Conservation (phyloP, 2,888 invertebrate genomes). For the Hydrotaea diabolus region DNA sequence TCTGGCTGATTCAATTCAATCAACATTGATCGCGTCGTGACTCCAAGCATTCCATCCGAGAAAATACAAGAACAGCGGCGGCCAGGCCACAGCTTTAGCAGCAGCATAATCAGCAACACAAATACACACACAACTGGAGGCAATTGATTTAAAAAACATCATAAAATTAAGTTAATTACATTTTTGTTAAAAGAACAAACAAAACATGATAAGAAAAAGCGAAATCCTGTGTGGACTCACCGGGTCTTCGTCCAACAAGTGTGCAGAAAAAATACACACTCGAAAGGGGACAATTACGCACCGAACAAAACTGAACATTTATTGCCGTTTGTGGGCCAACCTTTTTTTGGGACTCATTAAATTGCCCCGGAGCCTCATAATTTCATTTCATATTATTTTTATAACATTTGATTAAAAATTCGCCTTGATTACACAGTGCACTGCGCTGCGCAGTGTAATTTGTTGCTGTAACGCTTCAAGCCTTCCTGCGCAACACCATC, state of each 20-base stretch:
- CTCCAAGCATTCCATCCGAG: slow-evolving; percentile 51
- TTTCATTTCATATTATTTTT: slow-evolving; percentile 51
- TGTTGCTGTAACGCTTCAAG: slow-evolving; percentile 51
- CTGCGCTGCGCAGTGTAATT: slow-evolving; percentile 13
- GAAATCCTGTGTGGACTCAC: not conserved
- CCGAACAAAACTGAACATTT: slow-evolving; percentile 28
- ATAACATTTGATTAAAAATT: slow-evolving; percentile 66
- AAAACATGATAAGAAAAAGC: slow-evolving; percentile 39
- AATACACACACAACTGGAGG: slow-evolving; percentile 49
- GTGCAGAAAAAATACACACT: not conserved
- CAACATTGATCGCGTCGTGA: slow-evolving; percentile 60
- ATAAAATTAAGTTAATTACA: slow-evolving; percentile 67
- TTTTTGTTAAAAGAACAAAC: slow-evolving; percentile 59
- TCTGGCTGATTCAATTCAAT: slow-evolving; percentile 35
- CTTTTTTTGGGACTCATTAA: slow-evolving; percentile 50
- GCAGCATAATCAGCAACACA: not conserved
- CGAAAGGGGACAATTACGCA: slow-evolving; percentile 1
- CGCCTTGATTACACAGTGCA: slow-evolving; percentile 54
- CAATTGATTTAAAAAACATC: slow-evolving; percentile 67
- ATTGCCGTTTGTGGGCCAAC: slow-evolving; percentile 3
- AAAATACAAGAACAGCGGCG: too few relatives aligned
- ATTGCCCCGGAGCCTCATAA: slow-evolving; percentile 60
- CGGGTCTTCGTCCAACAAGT: not conserved
- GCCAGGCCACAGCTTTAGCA: not conserved
- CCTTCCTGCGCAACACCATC: slow-evolving; percentile 22